phyloP scores from a whole-genome alignment of 2,888 invertebrate species.

The Allophyes oxyacanthae region DNA sequence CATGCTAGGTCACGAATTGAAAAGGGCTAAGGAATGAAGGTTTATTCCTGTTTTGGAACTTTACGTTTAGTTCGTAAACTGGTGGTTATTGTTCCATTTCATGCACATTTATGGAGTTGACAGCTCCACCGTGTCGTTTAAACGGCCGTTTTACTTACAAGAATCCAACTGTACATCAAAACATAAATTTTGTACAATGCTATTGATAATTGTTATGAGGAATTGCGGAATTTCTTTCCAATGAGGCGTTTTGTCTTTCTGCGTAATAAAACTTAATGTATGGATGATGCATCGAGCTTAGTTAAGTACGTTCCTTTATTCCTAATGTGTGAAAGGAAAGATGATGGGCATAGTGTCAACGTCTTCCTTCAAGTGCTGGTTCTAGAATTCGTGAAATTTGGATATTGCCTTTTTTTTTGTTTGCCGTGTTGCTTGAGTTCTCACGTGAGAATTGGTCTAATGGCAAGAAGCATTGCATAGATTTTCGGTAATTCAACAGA shows the following conservation, averaged over 20 bases:
- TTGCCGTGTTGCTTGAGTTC: background rate
- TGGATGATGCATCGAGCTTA: conserved; percentile 38
- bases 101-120: conserved; percentile 63
- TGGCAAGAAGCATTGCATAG: too few species aligned
- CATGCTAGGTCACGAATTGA: conserved; percentile 75
- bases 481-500: too few species aligned
- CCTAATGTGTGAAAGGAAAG: conserved; percentile 19
- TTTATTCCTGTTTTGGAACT: conserved; percentile 65
- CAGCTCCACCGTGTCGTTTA: conserved; percentile 60
- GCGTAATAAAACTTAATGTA: conserved; percentile 49
- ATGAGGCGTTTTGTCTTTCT: conserved; percentile 47
- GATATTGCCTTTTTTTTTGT: background rate
- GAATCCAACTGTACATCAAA: conserved; percentile 61
- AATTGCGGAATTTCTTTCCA: conserved; percentile 52
- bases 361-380: background rate
- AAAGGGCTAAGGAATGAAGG: conserved; percentile 63
- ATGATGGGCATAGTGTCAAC: background rate
- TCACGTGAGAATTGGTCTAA: background rate
- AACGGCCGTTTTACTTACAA: conserved; percentile 52
- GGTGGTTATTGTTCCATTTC: conserved; percentile 61
- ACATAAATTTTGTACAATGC: conserved; percentile 55
- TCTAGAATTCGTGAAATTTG: background rate
- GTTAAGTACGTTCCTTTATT: conserved; percentile 25
- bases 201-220: conserved; percentile 57
- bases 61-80: conserved; percentile 60